These are phyloP conservation scores for Dynastes maya DNA, from an alignment of 2,888 invertebrate species.

Conservation along the genomic window DNA sequence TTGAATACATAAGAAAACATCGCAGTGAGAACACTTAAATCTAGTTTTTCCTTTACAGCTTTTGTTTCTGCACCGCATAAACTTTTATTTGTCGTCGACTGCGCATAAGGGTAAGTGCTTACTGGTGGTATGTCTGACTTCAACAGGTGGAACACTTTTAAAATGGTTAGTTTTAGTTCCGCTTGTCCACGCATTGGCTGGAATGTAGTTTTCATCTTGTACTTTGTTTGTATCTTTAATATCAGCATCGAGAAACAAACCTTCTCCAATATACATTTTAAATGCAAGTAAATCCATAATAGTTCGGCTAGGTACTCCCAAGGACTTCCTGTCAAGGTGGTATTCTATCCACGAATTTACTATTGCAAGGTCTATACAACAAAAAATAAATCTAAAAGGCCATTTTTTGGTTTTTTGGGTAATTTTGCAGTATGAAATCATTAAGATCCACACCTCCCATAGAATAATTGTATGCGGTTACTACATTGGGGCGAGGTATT, in stretches of 20 bases:
- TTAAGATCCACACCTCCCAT: slow-evolving; percentile 1
- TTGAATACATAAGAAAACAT: background rate
- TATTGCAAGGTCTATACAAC: background rate
- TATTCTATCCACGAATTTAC: background rate
- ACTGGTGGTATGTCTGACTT: background rate
- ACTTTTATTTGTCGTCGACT: background rate
- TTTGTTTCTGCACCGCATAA: background rate
- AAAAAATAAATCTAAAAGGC: background rate
- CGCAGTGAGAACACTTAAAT: background rate
- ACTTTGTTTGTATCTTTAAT: background rate
- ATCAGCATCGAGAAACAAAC: background rate
- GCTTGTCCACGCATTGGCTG: too few species aligned
- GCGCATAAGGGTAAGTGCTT: background rate
- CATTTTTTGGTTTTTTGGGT: background rate
- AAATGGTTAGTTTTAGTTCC: too few species aligned
- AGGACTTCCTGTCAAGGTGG: background rate
- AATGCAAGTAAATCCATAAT: background rate
- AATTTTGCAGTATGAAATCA: background rate
- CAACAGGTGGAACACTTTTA: background rate
- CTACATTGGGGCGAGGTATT: background rate
- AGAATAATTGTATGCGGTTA: background rate
- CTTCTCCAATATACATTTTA: background rate
- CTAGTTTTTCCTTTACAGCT: background rate
- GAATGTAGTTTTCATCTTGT: background rate
- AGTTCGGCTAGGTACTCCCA: background rate